These are phyloP conservation scores for Harpagifer antarcticus DNA, from an alignment of 2,797 vertebrate genomes.

Conservation along the genomic window DNA sequence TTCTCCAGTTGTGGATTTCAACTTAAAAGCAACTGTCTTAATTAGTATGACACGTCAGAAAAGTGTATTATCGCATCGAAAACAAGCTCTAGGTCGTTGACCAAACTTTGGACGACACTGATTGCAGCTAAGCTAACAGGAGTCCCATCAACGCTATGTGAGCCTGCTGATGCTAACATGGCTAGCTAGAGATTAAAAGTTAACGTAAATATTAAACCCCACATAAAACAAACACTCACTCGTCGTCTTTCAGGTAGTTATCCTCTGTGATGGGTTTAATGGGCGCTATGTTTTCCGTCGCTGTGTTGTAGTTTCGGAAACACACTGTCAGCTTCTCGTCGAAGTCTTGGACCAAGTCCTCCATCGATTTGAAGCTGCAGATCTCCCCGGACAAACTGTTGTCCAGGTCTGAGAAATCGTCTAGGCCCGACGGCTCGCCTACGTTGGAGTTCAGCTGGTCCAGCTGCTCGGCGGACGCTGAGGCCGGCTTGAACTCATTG, in stretches of 20 bases:
- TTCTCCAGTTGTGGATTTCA: not conserved
- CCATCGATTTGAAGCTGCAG: constrained; percentile 86
- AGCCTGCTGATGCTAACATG: constrained; percentile 48
- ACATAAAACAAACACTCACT: constrained; percentile 86
- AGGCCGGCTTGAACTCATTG: constrained; percentile 91
- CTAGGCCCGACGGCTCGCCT: constrained; percentile 81
- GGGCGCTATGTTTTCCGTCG: constrained; percentile 88
- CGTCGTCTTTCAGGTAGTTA: constrained; percentile 91
- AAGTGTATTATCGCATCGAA: too few species aligned
- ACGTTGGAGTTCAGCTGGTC: constrained; percentile 84
- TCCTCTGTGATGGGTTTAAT: constrained; percentile 92
- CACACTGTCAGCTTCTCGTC: constrained; percentile 94
- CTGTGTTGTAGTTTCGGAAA: constrained; percentile 89
- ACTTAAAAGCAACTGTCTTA: not conserved
- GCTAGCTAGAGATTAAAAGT: constrained; percentile 70
- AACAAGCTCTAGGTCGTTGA: not conserved
- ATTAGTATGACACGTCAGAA: too few species aligned
- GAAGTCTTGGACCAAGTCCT: constrained; percentile 87
- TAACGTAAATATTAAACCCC: constrained; percentile 21
- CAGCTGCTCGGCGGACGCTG: constrained; percentile 68
- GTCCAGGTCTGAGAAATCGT: constrained; percentile 83
- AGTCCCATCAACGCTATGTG: constrained; percentile 14
- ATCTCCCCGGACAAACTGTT: constrained; percentile 84
- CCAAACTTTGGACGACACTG: constrained; percentile 45
- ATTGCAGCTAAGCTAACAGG: constrained; percentile 43